Evolutionary conservation across 2,797 vertebrate species (phyloP).

Genomic region (Peromyscus eremicus): DNA sequence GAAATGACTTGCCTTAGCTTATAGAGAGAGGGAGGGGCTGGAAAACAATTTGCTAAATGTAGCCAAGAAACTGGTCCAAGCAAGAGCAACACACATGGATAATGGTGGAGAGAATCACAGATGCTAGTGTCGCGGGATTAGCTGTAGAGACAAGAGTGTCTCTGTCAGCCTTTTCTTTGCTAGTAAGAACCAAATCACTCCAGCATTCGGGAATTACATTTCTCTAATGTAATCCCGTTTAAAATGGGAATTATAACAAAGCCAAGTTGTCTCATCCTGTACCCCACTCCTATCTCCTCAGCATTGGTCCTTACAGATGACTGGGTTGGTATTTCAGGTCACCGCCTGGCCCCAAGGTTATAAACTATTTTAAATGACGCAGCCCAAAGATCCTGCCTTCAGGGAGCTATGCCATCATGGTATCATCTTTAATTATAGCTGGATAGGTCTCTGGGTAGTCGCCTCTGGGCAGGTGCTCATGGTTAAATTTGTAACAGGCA

Average conservation of each 20-base stretch:
- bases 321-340: background rate
- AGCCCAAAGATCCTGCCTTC: background rate
- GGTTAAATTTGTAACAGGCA: background rate
- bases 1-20: background rate
- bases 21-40: background rate
- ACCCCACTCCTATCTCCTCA: background rate
- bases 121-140: background rate
- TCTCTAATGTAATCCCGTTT: background rate
- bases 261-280: background rate
- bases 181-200: background rate
- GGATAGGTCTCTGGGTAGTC: background rate
- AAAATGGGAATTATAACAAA: background rate
- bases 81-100: background rate
- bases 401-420: background rate
- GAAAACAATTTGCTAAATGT: constrained; percentile 21
- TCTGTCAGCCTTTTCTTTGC: background rate
- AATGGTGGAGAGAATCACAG: background rate
- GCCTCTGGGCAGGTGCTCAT: background rate
- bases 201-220: background rate
- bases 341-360: background rate
- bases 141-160: background rate
- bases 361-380: background rate
- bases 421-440: background rate
- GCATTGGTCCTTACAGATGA: background rate
- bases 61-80: background rate